Evolutionary conservation across 1,140 invertebrate genomes (phyloP).

Genomic region (Solen grandis): DNA sequence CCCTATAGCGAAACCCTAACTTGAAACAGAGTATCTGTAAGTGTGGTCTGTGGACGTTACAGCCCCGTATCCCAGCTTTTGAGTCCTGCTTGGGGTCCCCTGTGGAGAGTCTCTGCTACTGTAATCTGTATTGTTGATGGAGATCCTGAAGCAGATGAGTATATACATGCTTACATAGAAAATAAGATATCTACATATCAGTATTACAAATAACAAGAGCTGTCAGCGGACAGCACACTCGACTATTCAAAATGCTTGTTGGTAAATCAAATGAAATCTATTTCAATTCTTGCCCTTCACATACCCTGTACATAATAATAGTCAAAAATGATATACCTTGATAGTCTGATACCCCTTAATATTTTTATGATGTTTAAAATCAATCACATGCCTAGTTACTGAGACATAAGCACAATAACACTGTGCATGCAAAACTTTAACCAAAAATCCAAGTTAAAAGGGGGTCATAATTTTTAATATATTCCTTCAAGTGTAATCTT

Average conservation of each 20-base stretch:
- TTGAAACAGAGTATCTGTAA: constrained; percentile 41
- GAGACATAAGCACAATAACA: too few relatives aligned
- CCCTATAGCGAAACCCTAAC: too few relatives aligned
- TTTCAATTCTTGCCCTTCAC: too few relatives aligned
- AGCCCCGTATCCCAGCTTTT: constrained; percentile 29
- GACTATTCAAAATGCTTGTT: background rate
- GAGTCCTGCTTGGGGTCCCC: constrained; percentile 2
- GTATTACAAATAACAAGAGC: background rate
- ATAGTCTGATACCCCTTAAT: too few relatives aligned
- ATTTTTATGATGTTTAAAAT: too few relatives aligned
- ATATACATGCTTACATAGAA: background rate
- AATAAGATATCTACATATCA: background rate
- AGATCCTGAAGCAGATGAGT: background rate
- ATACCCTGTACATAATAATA: too few relatives aligned
- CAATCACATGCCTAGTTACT: too few relatives aligned
- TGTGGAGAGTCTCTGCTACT: background rate
- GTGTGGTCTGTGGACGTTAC: constrained; percentile 33
- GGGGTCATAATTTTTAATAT: too few relatives aligned
- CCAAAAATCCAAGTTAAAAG: too few relatives aligned
- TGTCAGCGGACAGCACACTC: background rate
- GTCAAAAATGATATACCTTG: too few relatives aligned
- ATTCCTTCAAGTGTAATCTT: too few relatives aligned
- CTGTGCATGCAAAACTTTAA: too few relatives aligned
- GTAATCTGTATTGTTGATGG: constrained; percentile 10
- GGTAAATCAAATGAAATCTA: background rate